These are phyloP conservation scores for Eudorcas thomsonii DNA, from an alignment of 2,113 vertebrate species.

Conservation along the genomic window DNA sequence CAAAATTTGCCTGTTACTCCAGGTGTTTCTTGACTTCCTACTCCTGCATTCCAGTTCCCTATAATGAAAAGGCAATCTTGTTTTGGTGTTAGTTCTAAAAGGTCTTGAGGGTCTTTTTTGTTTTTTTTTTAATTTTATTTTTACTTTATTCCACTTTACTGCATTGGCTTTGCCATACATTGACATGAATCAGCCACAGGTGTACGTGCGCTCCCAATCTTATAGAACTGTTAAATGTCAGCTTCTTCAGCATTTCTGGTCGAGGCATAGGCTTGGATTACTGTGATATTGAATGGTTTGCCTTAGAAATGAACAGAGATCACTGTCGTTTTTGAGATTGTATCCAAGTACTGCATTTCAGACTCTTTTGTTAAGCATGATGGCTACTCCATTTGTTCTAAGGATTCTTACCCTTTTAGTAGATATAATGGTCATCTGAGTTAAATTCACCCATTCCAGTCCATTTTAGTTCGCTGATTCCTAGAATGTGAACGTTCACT, in stretches of 20 bases:
- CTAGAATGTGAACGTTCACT: background rate
- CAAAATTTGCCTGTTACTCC: background rate
- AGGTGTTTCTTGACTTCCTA: background rate
- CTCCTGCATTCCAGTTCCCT: background rate
- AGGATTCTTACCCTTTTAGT: background rate
- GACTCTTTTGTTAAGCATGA: background rate
- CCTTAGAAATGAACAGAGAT: background rate
- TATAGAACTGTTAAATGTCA: background rate
- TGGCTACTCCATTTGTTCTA: background rate
- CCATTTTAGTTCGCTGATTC: background rate
- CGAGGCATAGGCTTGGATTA: background rate
- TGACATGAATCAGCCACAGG: too few species aligned
- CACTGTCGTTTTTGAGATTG: background rate
- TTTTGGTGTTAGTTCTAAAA: background rate
- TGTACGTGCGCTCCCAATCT: background rate
- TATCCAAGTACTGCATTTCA: background rate
- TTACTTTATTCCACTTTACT: too few species aligned
- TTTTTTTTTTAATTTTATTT: too few species aligned
- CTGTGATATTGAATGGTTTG: background rate
- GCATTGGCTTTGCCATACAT: too few species aligned
- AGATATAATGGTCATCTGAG: background rate
- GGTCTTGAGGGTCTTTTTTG: background rate
- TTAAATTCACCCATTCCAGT: background rate
- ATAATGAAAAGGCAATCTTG: background rate
- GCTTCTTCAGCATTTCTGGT: background rate